Percentiles rank a stretch among this genome's conserved stretches.
These are phyloP conservation scores for Otus scops DNA, from an alignment of 2,797 vertebrate genomes.

Conservation along the genomic window DNA sequence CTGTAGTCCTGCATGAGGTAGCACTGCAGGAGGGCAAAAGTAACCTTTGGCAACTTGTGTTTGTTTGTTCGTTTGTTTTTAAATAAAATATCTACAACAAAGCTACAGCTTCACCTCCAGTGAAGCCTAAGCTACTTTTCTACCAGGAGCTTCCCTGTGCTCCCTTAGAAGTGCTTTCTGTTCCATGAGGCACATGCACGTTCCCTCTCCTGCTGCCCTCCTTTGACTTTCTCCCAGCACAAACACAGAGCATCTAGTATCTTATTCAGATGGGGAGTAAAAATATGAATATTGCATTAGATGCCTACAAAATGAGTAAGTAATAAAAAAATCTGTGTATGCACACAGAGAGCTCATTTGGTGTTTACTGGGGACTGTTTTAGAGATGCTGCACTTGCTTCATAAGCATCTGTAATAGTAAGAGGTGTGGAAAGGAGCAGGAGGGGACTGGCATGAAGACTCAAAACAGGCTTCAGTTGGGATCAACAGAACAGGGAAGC, in stretches of 20 bases:
- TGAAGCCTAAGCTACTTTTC: background rate
- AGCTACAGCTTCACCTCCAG: background rate
- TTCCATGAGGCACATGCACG: fast-evolving
- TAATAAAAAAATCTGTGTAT: background rate
- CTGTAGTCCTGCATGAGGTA: background rate
- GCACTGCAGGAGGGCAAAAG: background rate
- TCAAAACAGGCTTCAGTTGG: background rate
- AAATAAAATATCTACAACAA: background rate
- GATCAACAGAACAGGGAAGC: background rate
- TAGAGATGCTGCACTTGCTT: background rate
- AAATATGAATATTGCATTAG: background rate
- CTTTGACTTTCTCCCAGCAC: background rate
- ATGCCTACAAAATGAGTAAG: background rate
- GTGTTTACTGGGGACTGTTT: background rate
- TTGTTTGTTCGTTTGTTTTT: background rate
- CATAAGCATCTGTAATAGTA: background rate
- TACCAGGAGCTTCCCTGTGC: background rate
- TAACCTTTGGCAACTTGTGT: background rate
- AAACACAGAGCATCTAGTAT: background rate
- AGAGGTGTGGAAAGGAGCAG: background rate
- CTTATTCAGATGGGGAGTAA: background rate
- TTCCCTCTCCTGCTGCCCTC: background rate
- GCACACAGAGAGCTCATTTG: background rate
- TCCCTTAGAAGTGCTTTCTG: background rate
- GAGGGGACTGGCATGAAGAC: background rate